A percentile compares a stretch with the other conserved stretches of the same genome.
These are phyloP conservation scores for Leiothrix lutea DNA, from an alignment of 2,113 vertebrate species.

Conservation along the genomic window DNA sequence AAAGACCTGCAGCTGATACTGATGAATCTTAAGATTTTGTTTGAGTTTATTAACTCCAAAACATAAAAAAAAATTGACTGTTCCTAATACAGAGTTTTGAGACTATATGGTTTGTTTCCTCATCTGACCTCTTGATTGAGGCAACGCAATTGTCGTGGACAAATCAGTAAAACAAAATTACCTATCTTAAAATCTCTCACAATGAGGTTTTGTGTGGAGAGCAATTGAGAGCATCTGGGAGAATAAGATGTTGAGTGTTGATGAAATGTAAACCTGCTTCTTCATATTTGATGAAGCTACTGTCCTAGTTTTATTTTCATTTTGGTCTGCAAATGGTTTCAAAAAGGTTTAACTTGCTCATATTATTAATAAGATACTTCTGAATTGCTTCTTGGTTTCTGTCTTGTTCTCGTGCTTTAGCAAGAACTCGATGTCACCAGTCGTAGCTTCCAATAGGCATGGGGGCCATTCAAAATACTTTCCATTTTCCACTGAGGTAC, in stretches of 20 bases:
- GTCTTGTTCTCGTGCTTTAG: neutral
- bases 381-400: neutral
- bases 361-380: neutral
- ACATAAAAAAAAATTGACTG: neutral
- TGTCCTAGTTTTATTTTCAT: neutral
- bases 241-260: neutral
- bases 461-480: neutral
- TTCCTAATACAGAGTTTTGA: neutral
- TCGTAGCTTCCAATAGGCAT: neutral
- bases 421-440: neutral
- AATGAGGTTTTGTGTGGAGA: neutral
- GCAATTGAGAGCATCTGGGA: neutral
- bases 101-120: neutral
- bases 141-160: neutral
- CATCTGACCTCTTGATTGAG: neutral
- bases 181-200: neutral
- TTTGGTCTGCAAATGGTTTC: neutral
- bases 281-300: neutral
- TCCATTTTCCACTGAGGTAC: conserved; percentile 16
- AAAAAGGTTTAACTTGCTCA: neutral
- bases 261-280: neutral
- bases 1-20: neutral
- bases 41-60: neutral
- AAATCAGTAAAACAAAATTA: neutral
- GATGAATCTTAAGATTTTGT: neutral